phyloP scores from a whole-genome alignment of 2,113 vertebrate species.

The Puntigrus tetrazona region DNA sequence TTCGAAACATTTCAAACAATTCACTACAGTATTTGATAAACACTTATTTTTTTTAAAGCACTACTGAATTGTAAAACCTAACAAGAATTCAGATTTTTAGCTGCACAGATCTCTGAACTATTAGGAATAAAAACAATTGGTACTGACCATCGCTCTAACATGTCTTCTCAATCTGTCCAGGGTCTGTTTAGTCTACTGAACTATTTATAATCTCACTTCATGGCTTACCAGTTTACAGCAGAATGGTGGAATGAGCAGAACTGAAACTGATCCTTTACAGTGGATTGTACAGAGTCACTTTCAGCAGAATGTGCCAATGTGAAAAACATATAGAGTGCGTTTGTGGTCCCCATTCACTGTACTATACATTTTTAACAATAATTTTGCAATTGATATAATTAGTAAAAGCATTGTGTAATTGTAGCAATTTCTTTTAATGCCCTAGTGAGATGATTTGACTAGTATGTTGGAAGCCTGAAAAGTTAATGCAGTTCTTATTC shows the following conservation, averaged over 20 bases:
- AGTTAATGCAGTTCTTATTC: neutral
- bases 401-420: neutral
- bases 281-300: conserved; percentile 28
- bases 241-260: neutral
- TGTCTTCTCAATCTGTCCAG: neutral
- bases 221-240: conserved; percentile 50
- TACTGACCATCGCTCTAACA: neutral
- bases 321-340: conserved; percentile 27
- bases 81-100: neutral
- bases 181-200: conserved; percentile 60
- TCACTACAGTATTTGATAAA: no score
- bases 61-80: no score
- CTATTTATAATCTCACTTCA: conserved; percentile 66
- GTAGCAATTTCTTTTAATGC: neutral
- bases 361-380: neutral
- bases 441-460: neutral
- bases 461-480: neutral
- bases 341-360: neutral
- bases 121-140: neutral
- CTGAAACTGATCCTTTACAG: conserved; percentile 14
- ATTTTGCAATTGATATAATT: neutral
- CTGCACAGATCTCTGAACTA: neutral
- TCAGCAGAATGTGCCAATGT: conserved; percentile 31
- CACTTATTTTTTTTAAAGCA: no score
- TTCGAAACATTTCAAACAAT: neutral